Evolutionary conservation across 1,140 invertebrate genomes (phyloP).

Genomic region (Microplitis mediator): DNA sequence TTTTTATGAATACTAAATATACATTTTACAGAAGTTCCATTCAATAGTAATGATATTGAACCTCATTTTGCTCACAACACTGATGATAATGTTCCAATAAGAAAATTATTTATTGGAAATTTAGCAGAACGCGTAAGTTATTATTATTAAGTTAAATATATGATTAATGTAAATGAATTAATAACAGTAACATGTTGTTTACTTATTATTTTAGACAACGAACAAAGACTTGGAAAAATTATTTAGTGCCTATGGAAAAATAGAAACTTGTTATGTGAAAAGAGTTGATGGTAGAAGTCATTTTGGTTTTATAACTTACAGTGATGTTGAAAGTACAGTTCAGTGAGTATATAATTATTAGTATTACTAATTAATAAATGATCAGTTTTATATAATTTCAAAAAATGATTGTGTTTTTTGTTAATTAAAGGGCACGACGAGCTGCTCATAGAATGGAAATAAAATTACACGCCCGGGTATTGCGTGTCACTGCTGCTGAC

Average conservation of each 20-base stretch:
- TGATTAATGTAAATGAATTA: no score
- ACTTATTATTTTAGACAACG: conserved; percentile 45
- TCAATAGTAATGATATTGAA: background rate
- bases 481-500: conserved; percentile 52
- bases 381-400: background rate
- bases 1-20: background rate
- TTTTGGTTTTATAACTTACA: conserved; percentile 56
- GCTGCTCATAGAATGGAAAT: conserved; percentile 44
- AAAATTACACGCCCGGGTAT: conserved; percentile 49
- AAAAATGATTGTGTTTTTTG: conserved; percentile 20
- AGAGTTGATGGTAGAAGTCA: conserved; percentile 47
- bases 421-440: conserved; percentile 44
- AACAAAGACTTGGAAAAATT: conserved; percentile 46
- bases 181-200: no score
- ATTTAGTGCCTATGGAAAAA: conserved; percentile 51
- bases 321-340: conserved; percentile 38
- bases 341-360: conserved; percentile 39
- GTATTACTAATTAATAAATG: conserved; percentile 10
- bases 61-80: conserved; percentile 16
- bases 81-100: conserved; percentile 49
- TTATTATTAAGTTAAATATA: background rate
- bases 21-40: background rate
- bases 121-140: conserved; percentile 54
- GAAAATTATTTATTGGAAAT: conserved; percentile 57
- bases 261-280: conserved; percentile 53